A percentile compares a stretch with the other conserved stretches of the same genome.
phyloP scores from a whole-genome alignment of 2,888 invertebrate species.

The Ectemnius lituratus region DNA sequence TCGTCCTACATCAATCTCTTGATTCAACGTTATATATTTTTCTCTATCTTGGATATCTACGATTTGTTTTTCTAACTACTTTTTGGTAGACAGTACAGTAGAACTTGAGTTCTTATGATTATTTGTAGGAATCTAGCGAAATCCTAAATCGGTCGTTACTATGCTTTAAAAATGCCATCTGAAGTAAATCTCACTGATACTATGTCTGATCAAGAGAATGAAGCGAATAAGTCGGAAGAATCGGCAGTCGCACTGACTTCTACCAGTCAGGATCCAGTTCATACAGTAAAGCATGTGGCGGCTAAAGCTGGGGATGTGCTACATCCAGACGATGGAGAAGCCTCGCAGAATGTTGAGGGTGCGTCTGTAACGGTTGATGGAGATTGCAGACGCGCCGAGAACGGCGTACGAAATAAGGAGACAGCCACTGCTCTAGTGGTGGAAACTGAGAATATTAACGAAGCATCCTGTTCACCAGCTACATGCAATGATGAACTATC shows the following conservation, averaged over 20 bases:
- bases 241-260: constrained; percentile 41
- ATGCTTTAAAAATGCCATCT: constrained; percentile 67
- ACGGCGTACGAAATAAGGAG: constrained; percentile 18
- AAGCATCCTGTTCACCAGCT: constrained; percentile 13
- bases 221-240: constrained; percentile 56
- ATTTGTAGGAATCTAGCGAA: neutral
- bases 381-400: neutral
- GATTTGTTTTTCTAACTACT: too few species aligned
- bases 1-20: too few species aligned
- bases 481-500: constrained; percentile 19
- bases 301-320: constrained; percentile 17
- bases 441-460: constrained; percentile 32
- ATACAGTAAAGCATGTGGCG: constrained; percentile 46
- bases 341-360: neutral
- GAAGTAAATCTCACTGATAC: constrained; percentile 61
- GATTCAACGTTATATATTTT: too few species aligned
- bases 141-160: constrained; percentile 24
- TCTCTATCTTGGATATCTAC: too few species aligned
- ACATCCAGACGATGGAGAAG: neutral
- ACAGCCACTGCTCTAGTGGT: neutral
- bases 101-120: too few species aligned
- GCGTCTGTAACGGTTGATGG: neutral
- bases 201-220: constrained; percentile 62
- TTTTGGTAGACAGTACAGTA: too few species aligned
- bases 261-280: constrained; percentile 42